A percentile compares a stretch with the other conserved stretches of the same genome.
Evolutionary conservation across 2,888 invertebrate genomes (phyloP).

Genomic region (Amaurobius ferox): DNA sequence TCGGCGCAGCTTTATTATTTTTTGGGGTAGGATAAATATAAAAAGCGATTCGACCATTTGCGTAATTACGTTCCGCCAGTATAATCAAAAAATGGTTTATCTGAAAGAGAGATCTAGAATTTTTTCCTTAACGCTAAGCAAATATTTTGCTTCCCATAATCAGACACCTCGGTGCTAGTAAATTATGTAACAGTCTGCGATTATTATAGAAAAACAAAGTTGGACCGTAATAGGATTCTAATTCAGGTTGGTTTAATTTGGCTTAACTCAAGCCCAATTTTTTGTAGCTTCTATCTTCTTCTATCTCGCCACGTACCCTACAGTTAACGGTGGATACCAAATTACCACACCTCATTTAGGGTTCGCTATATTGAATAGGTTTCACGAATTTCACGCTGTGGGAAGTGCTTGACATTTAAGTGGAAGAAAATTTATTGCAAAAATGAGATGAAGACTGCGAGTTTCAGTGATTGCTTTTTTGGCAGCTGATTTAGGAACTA

Average conservation of each 20-base stretch:
- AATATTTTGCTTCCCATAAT: constrained; percentile 59
- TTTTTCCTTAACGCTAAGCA: constrained; percentile 43
- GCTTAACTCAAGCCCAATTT: background rate
- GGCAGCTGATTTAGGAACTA: too few relatives aligned
- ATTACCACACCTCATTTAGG: background rate
- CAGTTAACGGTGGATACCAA: background rate
- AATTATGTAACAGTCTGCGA: constrained; percentile 27
- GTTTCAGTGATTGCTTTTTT: too few relatives aligned
- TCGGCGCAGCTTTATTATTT: constrained; percentile 15
- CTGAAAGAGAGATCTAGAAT: constrained; percentile 23
- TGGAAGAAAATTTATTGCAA: background rate
- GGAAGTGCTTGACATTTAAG: background rate
- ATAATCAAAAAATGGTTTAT: constrained; percentile 48
- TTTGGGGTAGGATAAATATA: constrained; percentile 6
- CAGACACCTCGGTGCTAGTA: constrained; percentile 38
- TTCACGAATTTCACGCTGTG: background rate
- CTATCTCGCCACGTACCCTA: background rate
- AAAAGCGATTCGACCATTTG: constrained; percentile 37
- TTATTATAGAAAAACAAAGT: background rate
- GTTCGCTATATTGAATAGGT: background rate
- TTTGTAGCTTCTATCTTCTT: background rate
- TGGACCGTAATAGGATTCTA: constrained; percentile 13
- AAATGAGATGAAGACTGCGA: too few relatives aligned
- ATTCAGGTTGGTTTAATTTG: constrained; percentile 19
- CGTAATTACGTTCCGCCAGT: constrained; percentile 52